These are phyloP conservation scores for Tricholaema leucomelas DNA, from an alignment of 2,113 vertebrate species.

Conservation along the genomic window DNA sequence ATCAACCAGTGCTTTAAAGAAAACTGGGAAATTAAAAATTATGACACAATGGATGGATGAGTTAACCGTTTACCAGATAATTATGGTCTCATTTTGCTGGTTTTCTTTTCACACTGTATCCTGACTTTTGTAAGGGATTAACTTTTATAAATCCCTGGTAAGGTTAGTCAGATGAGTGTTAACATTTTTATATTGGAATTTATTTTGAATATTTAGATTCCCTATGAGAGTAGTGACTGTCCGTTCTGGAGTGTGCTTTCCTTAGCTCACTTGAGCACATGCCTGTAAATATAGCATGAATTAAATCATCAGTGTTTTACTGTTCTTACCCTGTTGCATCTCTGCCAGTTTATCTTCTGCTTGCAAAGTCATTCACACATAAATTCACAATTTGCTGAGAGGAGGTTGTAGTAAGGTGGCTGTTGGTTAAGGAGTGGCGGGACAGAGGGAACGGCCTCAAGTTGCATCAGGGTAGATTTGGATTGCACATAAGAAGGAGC, in stretches of 20 bases:
- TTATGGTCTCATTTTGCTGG: background rate
- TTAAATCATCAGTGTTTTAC: background rate
- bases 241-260: background rate
- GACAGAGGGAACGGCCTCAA: too few relatives aligned
- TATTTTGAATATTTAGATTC: background rate
- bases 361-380: background rate
- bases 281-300: background rate
- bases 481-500: too few relatives aligned
- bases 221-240: background rate
- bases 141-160: background rate
- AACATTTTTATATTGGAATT: background rate
- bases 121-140: background rate
- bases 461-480: too few relatives aligned
- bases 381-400: too few relatives aligned
- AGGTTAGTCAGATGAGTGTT: background rate
- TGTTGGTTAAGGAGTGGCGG: too few relatives aligned
- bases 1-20: background rate
- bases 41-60: background rate
- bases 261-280: accelerated
- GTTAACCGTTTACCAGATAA: background rate
- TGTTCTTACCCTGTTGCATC: background rate
- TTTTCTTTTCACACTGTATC: background rate
- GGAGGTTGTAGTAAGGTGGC: too few relatives aligned
- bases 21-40: background rate
- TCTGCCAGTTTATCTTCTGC: background rate